These are phyloP conservation scores for Halcyon badia DNA, from an alignment of 2,797 vertebrate species.

Conservation along the genomic window DNA sequence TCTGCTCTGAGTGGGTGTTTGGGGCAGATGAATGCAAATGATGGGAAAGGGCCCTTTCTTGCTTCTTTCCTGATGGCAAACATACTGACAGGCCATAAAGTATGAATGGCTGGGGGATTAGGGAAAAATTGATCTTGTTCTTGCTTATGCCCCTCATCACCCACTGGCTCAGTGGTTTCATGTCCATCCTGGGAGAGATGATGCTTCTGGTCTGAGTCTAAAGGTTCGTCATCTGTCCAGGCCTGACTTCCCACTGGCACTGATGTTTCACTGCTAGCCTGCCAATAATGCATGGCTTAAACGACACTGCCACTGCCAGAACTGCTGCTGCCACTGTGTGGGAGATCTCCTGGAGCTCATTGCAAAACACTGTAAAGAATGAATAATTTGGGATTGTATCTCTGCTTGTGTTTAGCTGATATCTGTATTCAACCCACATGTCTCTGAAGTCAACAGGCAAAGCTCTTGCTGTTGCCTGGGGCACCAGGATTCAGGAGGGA, in stretches of 20 bases:
- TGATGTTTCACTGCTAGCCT: background rate
- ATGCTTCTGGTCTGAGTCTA: background rate
- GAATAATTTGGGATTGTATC: background rate
- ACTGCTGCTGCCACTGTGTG: background rate
- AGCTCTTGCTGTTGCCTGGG: background rate
- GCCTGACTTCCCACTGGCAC: background rate
- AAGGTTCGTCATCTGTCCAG: background rate
- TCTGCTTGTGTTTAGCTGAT: background rate
- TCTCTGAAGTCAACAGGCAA: background rate
- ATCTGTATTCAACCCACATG: background rate
- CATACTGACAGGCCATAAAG: background rate
- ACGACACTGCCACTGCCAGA: background rate
- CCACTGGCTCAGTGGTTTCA: background rate
- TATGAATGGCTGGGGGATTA: background rate
- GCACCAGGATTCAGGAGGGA: background rate
- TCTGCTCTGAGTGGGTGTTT: background rate
- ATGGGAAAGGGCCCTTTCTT: background rate
- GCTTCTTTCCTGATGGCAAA: background rate
- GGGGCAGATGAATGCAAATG: background rate
- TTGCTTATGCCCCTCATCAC: background rate
- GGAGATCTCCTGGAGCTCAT: background rate
- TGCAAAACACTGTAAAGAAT: background rate
- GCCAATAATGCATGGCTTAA: rapidly evolving
- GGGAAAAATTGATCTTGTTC: rapidly evolving
- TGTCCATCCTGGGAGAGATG: background rate